Conservation (phyloP, 37 sponge, comb jelly and placozoan species). For the Halisarca cf. caerulea region DNA sequence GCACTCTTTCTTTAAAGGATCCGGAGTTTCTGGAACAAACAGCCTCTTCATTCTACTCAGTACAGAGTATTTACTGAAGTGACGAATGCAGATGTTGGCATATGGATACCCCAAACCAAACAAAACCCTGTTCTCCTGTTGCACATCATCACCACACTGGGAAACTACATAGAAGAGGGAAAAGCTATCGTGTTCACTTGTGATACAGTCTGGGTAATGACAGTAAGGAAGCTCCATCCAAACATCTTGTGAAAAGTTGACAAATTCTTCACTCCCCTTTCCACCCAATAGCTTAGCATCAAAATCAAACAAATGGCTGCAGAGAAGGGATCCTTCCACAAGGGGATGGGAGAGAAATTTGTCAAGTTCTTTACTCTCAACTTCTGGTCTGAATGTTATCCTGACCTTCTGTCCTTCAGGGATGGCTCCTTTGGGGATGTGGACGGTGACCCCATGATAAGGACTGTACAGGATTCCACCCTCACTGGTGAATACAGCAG, state of each 20-base stretch:
- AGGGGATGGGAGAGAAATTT: background rate
- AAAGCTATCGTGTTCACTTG: background rate
- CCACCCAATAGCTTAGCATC: background rate
- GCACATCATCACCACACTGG: background rate
- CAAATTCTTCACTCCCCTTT: background rate
- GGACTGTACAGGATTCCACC: constrained; percentile 25
- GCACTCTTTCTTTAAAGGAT: too few relatives aligned
- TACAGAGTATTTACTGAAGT: constrained; percentile 12
- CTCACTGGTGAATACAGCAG: background rate
- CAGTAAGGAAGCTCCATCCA: background rate
- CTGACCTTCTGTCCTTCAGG: background rate
- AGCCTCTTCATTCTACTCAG: too few relatives aligned
- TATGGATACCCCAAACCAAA: constrained; percentile 16
- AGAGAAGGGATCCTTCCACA: background rate
- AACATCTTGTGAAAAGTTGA: background rate
- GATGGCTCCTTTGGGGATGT: constrained; percentile 25
- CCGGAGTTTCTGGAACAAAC: too few relatives aligned
- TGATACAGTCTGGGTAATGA: background rate
- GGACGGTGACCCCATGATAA: constrained; percentile 11
- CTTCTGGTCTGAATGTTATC: background rate
- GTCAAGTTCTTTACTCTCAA: background rate
- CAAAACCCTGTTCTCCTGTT: background rate
- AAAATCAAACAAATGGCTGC: constrained; percentile 15
- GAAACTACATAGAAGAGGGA: background rate
- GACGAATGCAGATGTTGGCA: background rate